These are phyloP conservation scores for Pygoscelis adeliae DNA, from an alignment of 2,113 vertebrate species.

Conservation along the genomic window DNA sequence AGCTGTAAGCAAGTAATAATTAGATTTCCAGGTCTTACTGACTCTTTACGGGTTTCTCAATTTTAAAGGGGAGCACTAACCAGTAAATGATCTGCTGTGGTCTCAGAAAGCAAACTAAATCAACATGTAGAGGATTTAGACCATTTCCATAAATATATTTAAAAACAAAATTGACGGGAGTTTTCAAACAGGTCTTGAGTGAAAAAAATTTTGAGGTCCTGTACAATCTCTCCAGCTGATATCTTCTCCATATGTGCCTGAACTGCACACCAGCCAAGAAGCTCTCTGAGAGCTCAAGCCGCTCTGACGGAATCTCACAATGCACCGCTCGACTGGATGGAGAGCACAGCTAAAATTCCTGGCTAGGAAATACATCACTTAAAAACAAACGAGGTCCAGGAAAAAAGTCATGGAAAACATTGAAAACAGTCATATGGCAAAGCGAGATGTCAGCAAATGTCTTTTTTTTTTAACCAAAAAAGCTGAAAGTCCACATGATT, in stretches of 20 bases:
- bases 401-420: slow-evolving; percentile 71
- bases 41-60: neutral
- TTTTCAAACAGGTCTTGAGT: slow-evolving; percentile 23
- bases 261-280: slow-evolving; percentile 13
- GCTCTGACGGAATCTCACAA: slow-evolving; percentile 39
- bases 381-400: slow-evolving; percentile 66
- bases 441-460: slow-evolving; percentile 31
- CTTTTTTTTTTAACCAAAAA: neutral
- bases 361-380: slow-evolving; percentile 67
- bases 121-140: neutral
- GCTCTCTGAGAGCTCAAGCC: neutral
- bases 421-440: slow-evolving; percentile 51
- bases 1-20: slow-evolving; percentile 49
- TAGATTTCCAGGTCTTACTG: slow-evolving; percentile 52
- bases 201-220: neutral
- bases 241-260: slow-evolving; percentile 63
- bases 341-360: slow-evolving; percentile 61
- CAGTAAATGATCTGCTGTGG: slow-evolving; percentile 18
- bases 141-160: slow-evolving; percentile 16
- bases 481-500: slow-evolving; percentile 2
- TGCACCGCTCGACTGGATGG: neutral
- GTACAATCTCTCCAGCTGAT: slow-evolving; percentile 49
- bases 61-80: slow-evolving; percentile 42
- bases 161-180: slow-evolving; percentile 8
- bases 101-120: slow-evolving; percentile 21